These are phyloP conservation scores for Agonopterix subpropinquella DNA, from an alignment of 2,888 invertebrate species.

Conservation along the genomic window DNA sequence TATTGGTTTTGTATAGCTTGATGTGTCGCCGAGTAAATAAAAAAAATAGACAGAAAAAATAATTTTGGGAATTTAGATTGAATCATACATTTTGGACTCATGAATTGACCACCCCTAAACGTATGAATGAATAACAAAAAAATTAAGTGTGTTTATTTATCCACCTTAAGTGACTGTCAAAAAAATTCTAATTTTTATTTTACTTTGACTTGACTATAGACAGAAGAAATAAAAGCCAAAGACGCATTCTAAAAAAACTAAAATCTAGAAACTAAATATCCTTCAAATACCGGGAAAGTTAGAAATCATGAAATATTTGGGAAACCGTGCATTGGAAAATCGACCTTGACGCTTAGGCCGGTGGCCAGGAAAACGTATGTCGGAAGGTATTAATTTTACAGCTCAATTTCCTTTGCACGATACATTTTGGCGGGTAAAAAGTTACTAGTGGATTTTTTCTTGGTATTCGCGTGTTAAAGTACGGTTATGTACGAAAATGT, in stretches of 20 bases:
- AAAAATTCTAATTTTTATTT: too few species aligned
- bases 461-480: neutral
- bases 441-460: slow-evolving; percentile 18
- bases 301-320: neutral
- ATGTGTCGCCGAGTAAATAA: too few species aligned
- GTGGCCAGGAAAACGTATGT: slow-evolving; percentile 21
- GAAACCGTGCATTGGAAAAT: slow-evolving; percentile 20
- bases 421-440: slow-evolving; percentile 36
- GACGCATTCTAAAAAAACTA: too few species aligned
- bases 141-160: too few species aligned
- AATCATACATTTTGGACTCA: too few species aligned
- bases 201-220: too few species aligned
- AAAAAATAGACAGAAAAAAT: too few species aligned
- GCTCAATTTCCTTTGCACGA: slow-evolving; percentile 42
- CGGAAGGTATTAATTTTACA: slow-evolving; percentile 27
- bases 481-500: neutral
- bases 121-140: too few species aligned
- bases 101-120: too few species aligned
- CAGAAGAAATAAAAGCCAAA: neutral
- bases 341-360: slow-evolving; percentile 25
- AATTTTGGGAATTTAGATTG: too few species aligned
- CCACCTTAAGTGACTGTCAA: too few species aligned
- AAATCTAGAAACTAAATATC: neutral
- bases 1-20: too few species aligned
- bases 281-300: neutral